Percentiles rank a stretch among this genome's conserved stretches.
These are phyloP conservation scores for Dryobates pubescens DNA, from an alignment of 2,797 vertebrate genomes.

Conservation along the genomic window DNA sequence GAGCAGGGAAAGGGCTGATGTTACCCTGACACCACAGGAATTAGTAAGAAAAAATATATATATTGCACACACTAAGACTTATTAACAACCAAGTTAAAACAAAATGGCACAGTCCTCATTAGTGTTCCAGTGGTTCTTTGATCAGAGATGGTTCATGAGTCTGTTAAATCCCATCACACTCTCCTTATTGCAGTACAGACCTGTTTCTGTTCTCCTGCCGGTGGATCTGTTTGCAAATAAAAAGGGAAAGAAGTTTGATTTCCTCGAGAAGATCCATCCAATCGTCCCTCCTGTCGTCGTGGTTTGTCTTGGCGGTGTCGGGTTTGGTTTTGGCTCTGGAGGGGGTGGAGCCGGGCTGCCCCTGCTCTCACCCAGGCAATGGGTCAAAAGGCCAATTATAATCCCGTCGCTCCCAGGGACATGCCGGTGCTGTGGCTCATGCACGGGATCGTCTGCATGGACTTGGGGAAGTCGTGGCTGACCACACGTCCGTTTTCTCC, in stretches of 20 bases:
- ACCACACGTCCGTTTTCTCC: constrained; percentile 97
- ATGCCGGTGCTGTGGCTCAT: constrained; percentile 98
- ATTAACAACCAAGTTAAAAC: constrained; percentile 80
- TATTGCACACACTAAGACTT: constrained; percentile 79
- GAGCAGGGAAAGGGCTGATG: constrained; percentile 67
- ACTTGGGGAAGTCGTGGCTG: constrained; percentile 97
- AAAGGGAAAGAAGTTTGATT: constrained; percentile 73
- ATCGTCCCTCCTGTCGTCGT: constrained; percentile 71
- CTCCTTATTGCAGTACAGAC: constrained; percentile 79
- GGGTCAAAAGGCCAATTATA: constrained; percentile 85
- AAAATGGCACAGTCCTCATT: constrained; percentile 77
- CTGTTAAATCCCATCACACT: constrained; percentile 68
- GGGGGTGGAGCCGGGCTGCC: constrained; percentile 77
- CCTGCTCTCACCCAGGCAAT: constrained; percentile 80
- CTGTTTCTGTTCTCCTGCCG: constrained; percentile 72
- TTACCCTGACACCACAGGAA: constrained; percentile 77
- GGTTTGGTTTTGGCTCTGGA: constrained; percentile 82
- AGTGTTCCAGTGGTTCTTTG: constrained; percentile 74
- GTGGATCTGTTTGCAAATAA: constrained; percentile 71
- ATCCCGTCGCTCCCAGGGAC: constrained; percentile 96
- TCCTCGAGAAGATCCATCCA: constrained; percentile 77
- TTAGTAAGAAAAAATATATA: constrained; percentile 81
- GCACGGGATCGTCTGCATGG: constrained; percentile 97
- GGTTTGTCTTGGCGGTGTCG: constrained; percentile 61
- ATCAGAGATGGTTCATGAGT: constrained; percentile 69